Percentiles rank a stretch among this genome's conserved stretches.
These are phyloP conservation scores for Mesaphorura yosii DNA, from an alignment of 1,140 invertebrate species.

Conservation along the genomic window DNA sequence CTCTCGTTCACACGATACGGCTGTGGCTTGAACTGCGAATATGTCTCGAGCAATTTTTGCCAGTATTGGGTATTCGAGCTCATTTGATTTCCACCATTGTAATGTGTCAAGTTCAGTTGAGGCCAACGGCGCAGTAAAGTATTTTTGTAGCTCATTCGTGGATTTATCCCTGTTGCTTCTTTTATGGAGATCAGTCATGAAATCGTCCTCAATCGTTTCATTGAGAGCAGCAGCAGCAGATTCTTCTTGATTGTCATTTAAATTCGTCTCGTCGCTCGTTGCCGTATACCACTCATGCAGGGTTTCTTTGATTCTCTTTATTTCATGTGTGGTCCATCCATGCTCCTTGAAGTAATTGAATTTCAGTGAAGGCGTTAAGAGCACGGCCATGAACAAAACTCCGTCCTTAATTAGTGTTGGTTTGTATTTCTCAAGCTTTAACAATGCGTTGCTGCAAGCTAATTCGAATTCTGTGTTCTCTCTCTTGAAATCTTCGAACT, in stretches of 20 bases:
- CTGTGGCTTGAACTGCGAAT: background rate
- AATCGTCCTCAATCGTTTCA: background rate
- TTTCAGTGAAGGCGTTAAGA: too few species aligned
- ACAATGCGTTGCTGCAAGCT: too few species aligned
- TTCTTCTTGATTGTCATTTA: background rate
- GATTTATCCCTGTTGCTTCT: background rate
- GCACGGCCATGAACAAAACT: too few species aligned
- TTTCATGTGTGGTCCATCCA: too few species aligned
- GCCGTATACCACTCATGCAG: background rate
- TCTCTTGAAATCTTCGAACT: background rate
- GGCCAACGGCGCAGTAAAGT: background rate
- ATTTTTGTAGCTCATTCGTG: background rate
- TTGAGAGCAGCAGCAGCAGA: background rate
- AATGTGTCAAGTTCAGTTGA: background rate
- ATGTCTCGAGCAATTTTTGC: background rate
- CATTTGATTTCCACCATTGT: background rate
- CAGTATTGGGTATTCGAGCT: background rate
- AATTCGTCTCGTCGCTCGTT: background rate
- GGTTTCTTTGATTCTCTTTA: too few species aligned
- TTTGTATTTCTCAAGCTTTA: too few species aligned
- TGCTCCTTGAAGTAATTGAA: too few species aligned
- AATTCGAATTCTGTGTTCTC: background rate
- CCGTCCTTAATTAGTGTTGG: too few species aligned
- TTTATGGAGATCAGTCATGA: background rate
- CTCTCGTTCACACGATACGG: background rate